These are phyloP conservation scores for Dasyprocta punctata DNA, from an alignment of 2,113 vertebrate genomes.

Conservation along the genomic window DNA sequence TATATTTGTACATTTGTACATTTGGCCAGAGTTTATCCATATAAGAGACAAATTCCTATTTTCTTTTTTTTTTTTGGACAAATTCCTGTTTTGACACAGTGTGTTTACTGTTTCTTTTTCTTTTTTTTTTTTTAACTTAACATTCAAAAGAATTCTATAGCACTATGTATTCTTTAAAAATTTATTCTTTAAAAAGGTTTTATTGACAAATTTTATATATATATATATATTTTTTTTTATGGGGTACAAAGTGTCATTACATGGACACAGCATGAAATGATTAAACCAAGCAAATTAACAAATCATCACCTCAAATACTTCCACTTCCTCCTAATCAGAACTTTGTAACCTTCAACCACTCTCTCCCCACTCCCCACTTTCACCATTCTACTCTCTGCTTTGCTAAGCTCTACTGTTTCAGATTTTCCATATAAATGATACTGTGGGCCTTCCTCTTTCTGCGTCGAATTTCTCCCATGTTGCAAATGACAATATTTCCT, in stretches of 20 bases:
- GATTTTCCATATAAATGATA: neutral
- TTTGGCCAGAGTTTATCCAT: neutral
- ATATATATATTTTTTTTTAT: neutral
- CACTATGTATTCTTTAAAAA: too few relatives aligned
- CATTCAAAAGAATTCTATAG: neutral
- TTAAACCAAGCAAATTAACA: neutral
- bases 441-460: neutral
- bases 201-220: neutral
- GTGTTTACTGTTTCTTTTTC: neutral
- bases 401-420: neutral
- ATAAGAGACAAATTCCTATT: constrained; percentile 11
- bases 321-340: neutral
- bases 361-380: neutral
- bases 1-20: neutral
- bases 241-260: neutral
- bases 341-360: too few relatives aligned
- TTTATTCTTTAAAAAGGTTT: neutral
- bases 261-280: neutral
- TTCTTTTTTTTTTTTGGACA: neutral
- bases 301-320: neutral
- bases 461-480: neutral
- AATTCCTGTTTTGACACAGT: constrained; percentile 24
- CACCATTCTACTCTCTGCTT: neutral
- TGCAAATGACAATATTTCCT: neutral
- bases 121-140: neutral